Evolutionary conservation across 2,888 invertebrate genomes (phyloP).

Genomic region (Pimpla rufipes): DNA sequence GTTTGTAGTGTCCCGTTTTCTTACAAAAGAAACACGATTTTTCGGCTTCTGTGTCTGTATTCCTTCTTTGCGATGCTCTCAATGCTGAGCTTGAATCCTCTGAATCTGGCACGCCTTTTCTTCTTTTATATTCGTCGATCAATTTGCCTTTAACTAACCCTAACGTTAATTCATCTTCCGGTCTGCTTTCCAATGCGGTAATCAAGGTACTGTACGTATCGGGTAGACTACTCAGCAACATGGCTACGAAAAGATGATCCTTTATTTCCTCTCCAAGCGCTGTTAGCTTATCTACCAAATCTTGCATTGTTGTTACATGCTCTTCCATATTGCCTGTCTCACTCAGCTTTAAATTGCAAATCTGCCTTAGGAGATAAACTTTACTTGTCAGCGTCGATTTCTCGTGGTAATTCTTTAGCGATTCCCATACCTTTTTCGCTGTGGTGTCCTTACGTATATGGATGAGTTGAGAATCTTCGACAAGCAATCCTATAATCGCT

Average conservation of each 20-base stretch:
- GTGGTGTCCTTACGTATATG: constrained; percentile 60
- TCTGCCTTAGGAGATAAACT: constrained; percentile 58
- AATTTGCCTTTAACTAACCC: constrained; percentile 69
- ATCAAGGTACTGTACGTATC: constrained; percentile 73
- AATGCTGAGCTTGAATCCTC: constrained; percentile 49
- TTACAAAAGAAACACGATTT: constrained; percentile 60
- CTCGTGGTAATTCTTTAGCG: constrained; percentile 66
- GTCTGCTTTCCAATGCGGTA: constrained; percentile 70
- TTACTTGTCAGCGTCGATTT: constrained; percentile 65
- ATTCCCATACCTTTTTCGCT: constrained; percentile 65
- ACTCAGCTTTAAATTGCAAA: constrained; percentile 59
- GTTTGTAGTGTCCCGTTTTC: constrained; percentile 64
- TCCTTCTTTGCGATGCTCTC: constrained; percentile 33
- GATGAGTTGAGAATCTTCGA: constrained; percentile 61
- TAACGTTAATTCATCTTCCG: constrained; percentile 69
- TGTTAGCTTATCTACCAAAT: constrained; percentile 64
- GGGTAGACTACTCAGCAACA: constrained; percentile 72
- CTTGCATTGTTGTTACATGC: constrained; percentile 69
- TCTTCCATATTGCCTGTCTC: constrained; percentile 68
- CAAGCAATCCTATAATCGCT: constrained; percentile 66
- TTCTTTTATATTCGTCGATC: constrained; percentile 71
- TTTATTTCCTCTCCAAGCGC: constrained; percentile 68
- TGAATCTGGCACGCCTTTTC: constrained; percentile 45
- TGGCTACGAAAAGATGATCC: constrained; percentile 68
- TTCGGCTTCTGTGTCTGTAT: constrained; percentile 1